Evolutionary conservation across 2,888 invertebrate genomes (phyloP), one percentile per base, ranked within the genome.

Genomic region (Drosophila rubida): DNA sequence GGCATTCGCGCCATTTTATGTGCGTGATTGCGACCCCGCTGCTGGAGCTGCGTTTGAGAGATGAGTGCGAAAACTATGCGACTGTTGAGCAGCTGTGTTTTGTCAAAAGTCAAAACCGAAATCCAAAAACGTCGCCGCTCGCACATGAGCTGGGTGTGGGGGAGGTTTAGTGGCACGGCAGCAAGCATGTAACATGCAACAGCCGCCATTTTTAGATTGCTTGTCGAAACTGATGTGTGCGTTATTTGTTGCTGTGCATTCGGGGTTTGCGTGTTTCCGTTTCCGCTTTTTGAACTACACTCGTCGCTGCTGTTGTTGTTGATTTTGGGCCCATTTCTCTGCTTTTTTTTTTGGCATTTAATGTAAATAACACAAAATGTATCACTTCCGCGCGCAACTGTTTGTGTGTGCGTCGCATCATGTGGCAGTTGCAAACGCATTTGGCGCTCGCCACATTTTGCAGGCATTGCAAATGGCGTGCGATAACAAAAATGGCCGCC

Each of bases 401-500:
- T 48, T 67, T 62, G 13, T 9, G 11, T 48, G 57, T 39, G 35
- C 30, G 5, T 32, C 11, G 44, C 44, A 50, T 50, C 49, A 58
- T 53, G 35, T 16, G 63, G 45, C 62, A 69, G 44, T 13, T 69
- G 63, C 45, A 63, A 69, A 69, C 41, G 69, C 74, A 73, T 73
- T 68, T 69, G 61, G 42, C 66, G 55, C 39, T 41, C 41, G 54
- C 64, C 51, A 46, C 71, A 61, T 57, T 61, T 62, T 32, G 65
- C 62, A 46, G 59, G 39, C 69, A 82, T 72, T 71, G 80, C 74
- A 82, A 85, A 83, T 85, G 78, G 82, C 82, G 73, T 70, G 72
- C 78, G 88, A 88, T 84, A 84, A 83, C 84, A 86, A 84, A 84
- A 84, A 86, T 86, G 88, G 88, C 74, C 78, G 78, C 64, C 78